A percentile compares a stretch with the other conserved stretches of the same genome.
Evolutionary conservation across 1,140 invertebrate genomes (phyloP).

Genomic region (Sinonovacula constricta): DNA sequence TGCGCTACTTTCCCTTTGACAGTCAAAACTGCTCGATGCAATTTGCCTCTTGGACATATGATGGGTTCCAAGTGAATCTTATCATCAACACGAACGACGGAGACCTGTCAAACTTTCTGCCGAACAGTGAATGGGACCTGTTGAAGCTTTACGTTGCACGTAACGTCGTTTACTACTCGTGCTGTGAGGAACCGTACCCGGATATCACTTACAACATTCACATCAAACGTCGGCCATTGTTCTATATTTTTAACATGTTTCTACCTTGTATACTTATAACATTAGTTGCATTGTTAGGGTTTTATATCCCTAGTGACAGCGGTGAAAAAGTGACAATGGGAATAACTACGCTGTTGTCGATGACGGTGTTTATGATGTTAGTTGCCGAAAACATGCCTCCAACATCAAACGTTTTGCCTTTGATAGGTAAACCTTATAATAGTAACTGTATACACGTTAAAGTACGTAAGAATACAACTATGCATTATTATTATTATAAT

Average conservation of each 20-base stretch:
- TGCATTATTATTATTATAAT: too few species aligned
- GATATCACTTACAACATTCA: slow-evolving; percentile 78
- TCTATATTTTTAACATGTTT: slow-evolving; percentile 92
- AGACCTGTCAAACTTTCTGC: slow-evolving; percentile 79
- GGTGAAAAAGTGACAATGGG: slow-evolving; percentile 78
- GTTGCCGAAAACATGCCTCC: slow-evolving; percentile 78
- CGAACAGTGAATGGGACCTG: slow-evolving; percentile 79
- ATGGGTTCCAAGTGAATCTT: slow-evolving; percentile 82
- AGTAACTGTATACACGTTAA: too few species aligned
- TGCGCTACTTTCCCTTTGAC: slow-evolving; percentile 81
- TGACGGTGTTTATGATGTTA: slow-evolving; percentile 78
- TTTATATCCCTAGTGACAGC: slow-evolving; percentile 94
- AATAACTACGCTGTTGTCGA: slow-evolving; percentile 75
- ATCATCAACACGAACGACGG: slow-evolving; percentile 69
- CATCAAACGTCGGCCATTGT: slow-evolving; percentile 88
- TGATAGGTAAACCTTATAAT: too few species aligned
- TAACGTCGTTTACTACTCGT: slow-evolving; percentile 85
- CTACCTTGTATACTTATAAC: slow-evolving; percentile 92
- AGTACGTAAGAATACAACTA: too few species aligned
- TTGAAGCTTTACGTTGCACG: slow-evolving; percentile 77
- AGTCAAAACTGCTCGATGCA: slow-evolving; percentile 79
- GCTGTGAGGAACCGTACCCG: slow-evolving; percentile 80
- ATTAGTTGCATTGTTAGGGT: slow-evolving; percentile 87
- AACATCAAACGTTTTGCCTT: slow-evolving; percentile 74
- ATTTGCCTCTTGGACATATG: slow-evolving; percentile 98